These are phyloP conservation scores for Pipistrellus kuhlii DNA, from an alignment of 2,797 vertebrate species.

Conservation along the genomic window DNA sequence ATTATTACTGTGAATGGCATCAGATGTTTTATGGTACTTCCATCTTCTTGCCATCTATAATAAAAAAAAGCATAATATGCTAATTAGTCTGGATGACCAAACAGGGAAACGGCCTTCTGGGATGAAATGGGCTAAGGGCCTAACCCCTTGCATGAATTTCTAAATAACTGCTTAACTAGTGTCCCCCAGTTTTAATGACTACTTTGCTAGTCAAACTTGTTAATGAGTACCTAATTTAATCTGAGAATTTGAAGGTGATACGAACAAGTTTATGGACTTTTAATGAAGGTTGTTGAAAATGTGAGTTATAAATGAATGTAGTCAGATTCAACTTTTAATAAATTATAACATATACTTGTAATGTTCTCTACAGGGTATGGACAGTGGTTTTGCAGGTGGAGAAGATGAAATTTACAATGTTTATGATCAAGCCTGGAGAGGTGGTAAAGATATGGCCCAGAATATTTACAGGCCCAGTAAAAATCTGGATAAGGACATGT, in stretches of 20 bases:
- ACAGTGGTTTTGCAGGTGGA: conserved; percentile 97
- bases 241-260: neutral
- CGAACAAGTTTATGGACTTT: conserved; percentile 1
- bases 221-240: neutral
- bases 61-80: too few species aligned
- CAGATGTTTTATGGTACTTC: neutral
- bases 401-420: conserved; percentile 97
- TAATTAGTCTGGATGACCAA: too few species aligned
- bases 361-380: conserved; percentile 92
- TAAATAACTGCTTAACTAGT: neutral
- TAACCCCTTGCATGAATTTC: too few species aligned
- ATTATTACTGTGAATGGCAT: neutral
- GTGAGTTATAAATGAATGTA: conserved; percentile 8
- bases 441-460: conserved; percentile 95
- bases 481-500: conserved; percentile 94
- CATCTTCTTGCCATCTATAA: conserved; percentile 15
- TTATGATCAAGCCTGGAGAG: conserved; percentile 96
- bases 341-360: neutral
- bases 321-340: conserved; percentile 48
- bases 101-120: too few species aligned
- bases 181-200: neutral
- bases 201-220: neutral
- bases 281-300: conserved; percentile 44
- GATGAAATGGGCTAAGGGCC: too few species aligned
- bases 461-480: conserved; percentile 97